Percentiles rank a stretch among this genome's conserved stretches.
Conservation (phyloP, 2,888 invertebrate genomes). For the Ctena decussata region DNA sequence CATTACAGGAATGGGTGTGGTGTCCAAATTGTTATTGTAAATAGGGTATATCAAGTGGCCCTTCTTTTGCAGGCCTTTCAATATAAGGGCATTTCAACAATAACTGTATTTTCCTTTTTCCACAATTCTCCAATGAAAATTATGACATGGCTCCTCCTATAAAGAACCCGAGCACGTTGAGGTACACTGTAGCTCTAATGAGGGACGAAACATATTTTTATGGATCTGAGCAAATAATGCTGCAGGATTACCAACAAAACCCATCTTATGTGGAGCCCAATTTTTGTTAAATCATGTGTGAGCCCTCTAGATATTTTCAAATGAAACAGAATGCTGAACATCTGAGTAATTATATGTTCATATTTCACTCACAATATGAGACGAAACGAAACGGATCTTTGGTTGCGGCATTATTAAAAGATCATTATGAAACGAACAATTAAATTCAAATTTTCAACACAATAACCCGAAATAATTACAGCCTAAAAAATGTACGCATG, state of each 20-base stretch:
- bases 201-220: too few relatives aligned
- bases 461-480: not conserved
- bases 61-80: too few relatives aligned
- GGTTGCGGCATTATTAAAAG: not conserved
- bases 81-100: too few relatives aligned
- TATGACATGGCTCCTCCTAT: too few relatives aligned
- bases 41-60: too few relatives aligned
- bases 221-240: too few relatives aligned
- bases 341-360: constrained; percentile 12
- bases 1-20: too few relatives aligned
- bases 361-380: not conserved
- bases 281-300: not conserved
- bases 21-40: too few relatives aligned
- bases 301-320: not conserved
- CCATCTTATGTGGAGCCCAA: not conserved
- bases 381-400: not conserved
- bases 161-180: too few relatives aligned
- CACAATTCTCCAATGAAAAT: too few relatives aligned
- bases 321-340: not conserved
- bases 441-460: not conserved
- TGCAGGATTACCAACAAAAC: not conserved
- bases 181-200: too few relatives aligned
- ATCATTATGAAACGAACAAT: not conserved
- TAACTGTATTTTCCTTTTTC: too few relatives aligned
- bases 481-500: not conserved